Evolutionary conservation across 2,888 invertebrate genomes (phyloP).

Genomic region (Metacarcinus magister): DNA sequence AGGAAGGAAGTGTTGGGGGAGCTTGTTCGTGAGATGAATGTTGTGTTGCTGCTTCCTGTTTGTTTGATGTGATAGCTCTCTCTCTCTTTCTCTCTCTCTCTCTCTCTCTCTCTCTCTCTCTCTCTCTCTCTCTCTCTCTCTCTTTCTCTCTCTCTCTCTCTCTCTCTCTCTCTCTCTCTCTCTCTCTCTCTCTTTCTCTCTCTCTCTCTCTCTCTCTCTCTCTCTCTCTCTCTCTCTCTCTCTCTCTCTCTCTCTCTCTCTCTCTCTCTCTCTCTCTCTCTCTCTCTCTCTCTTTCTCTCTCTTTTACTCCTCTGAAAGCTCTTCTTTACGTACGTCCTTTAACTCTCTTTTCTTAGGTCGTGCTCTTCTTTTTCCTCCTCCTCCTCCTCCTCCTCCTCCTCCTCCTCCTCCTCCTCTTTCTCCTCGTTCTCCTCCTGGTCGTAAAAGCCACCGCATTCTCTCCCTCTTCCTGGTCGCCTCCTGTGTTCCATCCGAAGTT

Average conservation of each 20-base stretch:
- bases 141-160: conserved; percentile 26
- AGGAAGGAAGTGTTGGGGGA: neutral
- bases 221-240: conserved; percentile 61
- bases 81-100: conserved; percentile 66
- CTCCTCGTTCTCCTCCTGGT: conserved; percentile 18
- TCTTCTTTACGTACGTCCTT: neutral
- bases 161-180: conserved; percentile 63
- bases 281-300: neutral
- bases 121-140: conserved; percentile 58
- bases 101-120: conserved; percentile 65
- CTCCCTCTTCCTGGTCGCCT: conserved; percentile 52
- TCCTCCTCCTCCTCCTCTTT: conserved; percentile 47
- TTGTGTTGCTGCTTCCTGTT: conserved; percentile 21
- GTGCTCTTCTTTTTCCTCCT: neutral
- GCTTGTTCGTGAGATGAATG: neutral
- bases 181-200: conserved; percentile 61
- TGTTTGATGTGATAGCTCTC: conserved; percentile 44
- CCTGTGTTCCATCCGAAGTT: neutral
- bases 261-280: conserved; percentile 57
- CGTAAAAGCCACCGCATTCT: conserved; percentile 52
- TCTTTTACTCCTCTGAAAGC: neutral
- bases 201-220: neutral
- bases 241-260: conserved; percentile 63
- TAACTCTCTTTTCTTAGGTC: conserved; percentile 33
- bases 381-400: neutral